Percentiles rank a stretch among this genome's conserved stretches.
These are phyloP conservation scores for Paraplagusia blochii DNA, from an alignment of 2,113 vertebrate genomes.

Conservation along the genomic window DNA sequence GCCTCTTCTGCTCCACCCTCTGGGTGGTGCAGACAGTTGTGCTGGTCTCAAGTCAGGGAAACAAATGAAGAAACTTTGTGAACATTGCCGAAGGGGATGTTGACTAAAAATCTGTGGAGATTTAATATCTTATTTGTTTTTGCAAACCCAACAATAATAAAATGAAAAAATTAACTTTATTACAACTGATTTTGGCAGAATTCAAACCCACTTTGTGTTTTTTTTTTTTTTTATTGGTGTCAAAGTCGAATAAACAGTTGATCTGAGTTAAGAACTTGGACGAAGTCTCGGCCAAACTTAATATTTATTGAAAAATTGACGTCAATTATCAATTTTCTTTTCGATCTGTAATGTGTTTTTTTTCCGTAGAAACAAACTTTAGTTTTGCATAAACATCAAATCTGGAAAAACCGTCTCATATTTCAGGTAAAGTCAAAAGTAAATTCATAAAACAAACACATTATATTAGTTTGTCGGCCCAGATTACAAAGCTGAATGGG, in stretches of 20 bases:
- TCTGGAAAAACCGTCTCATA: too few relatives aligned
- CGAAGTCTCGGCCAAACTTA: too few relatives aligned
- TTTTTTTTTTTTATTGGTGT: conserved; percentile 12
- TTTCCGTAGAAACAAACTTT: too few relatives aligned
- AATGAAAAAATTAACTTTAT: conserved; percentile 13
- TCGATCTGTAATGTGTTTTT: too few relatives aligned
- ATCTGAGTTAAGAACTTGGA: too few relatives aligned
- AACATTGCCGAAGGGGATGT: conserved; percentile 10
- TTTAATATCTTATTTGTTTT: conserved; percentile 34
- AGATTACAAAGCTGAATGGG: too few relatives aligned
- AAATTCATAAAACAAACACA: too few relatives aligned
- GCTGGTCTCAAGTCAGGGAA: conserved; percentile 17
- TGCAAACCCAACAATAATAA: not conserved
- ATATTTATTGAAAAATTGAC: too few relatives aligned
- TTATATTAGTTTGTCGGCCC: too few relatives aligned
- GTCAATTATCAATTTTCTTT: too few relatives aligned
- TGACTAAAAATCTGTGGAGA: conserved; percentile 24
- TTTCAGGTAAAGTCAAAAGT: too few relatives aligned
- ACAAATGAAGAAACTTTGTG: conserved; percentile 31
- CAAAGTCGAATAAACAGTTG: conserved; percentile 17
- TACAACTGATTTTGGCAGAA: not conserved
- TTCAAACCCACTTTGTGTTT: conserved; percentile 21
- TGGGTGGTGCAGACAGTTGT: conserved; percentile 3
- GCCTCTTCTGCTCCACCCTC: not conserved
- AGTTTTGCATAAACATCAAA: too few relatives aligned